Evolutionary conservation across 2,113 vertebrate species (phyloP).

Genomic region (Tamias sibiricus): DNA sequence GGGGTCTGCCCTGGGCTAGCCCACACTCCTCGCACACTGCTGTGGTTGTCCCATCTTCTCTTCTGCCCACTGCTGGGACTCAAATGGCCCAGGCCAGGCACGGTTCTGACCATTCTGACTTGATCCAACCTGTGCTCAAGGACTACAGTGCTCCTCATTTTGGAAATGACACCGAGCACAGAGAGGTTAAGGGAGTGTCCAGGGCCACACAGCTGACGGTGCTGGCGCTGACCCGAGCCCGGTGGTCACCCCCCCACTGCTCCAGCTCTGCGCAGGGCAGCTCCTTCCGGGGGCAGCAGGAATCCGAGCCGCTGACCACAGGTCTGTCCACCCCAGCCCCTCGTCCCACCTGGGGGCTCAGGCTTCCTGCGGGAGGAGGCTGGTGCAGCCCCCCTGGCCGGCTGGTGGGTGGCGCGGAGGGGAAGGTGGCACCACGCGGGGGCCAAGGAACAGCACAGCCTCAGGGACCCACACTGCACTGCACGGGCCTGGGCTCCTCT

Average conservation of each 20-base stretch:
- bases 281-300: background rate
- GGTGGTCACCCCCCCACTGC: background rate
- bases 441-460: no score
- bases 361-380: background rate
- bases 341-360: no score
- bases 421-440: no score
- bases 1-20: background rate
- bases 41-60: no score
- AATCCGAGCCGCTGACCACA: background rate
- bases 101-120: background rate
- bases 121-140: background rate
- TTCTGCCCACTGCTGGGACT: background rate
- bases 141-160: background rate
- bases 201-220: background rate
- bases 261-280: background rate
- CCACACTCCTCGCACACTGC: background rate
- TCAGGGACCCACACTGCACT: no score
- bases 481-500: no score
- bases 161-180: background rate
- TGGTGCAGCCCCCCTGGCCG: background rate
- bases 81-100: background rate
- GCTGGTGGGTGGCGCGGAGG: background rate
- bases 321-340: background rate
- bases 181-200: background rate
- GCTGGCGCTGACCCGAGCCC: background rate